Base-by-base conservation (phyloP, 2,113 vertebrate genomes). In the Oenanthe oenanthe region DNA sequence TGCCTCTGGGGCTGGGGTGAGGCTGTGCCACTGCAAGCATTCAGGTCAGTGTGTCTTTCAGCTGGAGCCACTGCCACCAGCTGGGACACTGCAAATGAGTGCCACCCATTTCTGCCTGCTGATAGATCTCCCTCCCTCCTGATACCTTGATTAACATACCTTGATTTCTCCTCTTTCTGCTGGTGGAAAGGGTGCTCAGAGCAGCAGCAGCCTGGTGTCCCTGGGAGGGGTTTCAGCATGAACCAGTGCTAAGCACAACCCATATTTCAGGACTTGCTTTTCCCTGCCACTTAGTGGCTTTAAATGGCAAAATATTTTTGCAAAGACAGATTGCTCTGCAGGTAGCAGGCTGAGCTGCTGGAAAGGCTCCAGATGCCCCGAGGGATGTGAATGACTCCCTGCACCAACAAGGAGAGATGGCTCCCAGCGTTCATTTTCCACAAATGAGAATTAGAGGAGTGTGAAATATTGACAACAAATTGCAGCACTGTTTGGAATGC, bases 251-350 rank as follows among this genome's bases (percentile, higher is more conserved):
- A n/a, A 94, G 74, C 91, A 85, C 79, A 88, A 94, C 32, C 31
- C 15, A 15, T 63, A 67, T 89, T 86, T 85, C 79, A 95, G 67
- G 70, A 20, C 88, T 93, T 94, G 95, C 53, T 96, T 95, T 85
- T 57, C 88, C 62, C 86, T 92, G 88, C 77, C 93, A 75, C 87
- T 93, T 89, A 63, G 80, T 79, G 93, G 78, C 75, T 95, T 93
- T 83, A 85, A 91, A 91, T 54, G 74, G 89, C 87, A 95, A 93
- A 96, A 94, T 96, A 51, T 91, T 86, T 95, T 80, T 95, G 94
- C 94, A 70, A 85, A 93, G 94, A 77, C 78, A 91, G 93, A 96
- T 65, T 83, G 68, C 74, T 88, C n/a, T 66, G 47, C 79, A 85
- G 81, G 73, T 83, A 95, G 12, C 8, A 0, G 3, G 79, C 88